These are phyloP conservation scores for Corvus hawaiiensis DNA, from an alignment of 2,113 vertebrate genomes.

Conservation along the genomic window DNA sequence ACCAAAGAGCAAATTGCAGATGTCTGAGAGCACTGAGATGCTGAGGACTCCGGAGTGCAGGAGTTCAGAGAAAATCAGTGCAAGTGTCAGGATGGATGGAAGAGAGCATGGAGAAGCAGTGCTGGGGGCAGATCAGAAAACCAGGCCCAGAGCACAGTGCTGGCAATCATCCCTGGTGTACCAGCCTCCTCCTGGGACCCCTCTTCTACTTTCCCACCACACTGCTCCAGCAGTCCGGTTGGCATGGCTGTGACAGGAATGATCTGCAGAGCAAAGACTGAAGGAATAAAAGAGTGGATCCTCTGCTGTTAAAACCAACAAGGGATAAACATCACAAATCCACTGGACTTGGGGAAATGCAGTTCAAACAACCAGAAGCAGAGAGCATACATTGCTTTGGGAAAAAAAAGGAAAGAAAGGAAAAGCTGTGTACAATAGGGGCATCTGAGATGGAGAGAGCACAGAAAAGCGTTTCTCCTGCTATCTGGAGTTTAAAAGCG, in stretches of 20 bases:
- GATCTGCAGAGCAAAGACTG: not conserved
- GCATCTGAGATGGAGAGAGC: not conserved
- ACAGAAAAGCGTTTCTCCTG: fast-evolving
- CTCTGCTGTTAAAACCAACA: not conserved
- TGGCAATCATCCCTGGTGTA: fast-evolving
- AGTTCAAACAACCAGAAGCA: not conserved
- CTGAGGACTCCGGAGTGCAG: not conserved
- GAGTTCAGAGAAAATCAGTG: not conserved
- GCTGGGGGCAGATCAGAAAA: not conserved
- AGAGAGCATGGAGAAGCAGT: fast-evolving
- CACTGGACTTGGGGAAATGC: fast-evolving
- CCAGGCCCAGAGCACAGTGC: not conserved
- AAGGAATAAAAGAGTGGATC: not conserved
- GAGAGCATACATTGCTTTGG: not conserved
- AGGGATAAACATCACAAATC: not conserved
- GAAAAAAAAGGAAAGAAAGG: no score
- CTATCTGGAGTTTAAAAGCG: fast-evolving
- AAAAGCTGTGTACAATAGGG: fast-evolving
- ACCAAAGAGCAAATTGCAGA: not conserved
- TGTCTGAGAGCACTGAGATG: not conserved
- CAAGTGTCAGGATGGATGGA: not conserved
- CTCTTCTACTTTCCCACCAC: fast-evolving
- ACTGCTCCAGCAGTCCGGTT: not conserved
- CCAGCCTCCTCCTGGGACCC: no score
- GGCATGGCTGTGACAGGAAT: fast-evolving